A percentile compares a stretch with the other conserved stretches of the same genome.
These are phyloP conservation scores for Champsocephalus esox DNA, from an alignment of 2,797 vertebrate genomes.

Conservation along the genomic window DNA sequence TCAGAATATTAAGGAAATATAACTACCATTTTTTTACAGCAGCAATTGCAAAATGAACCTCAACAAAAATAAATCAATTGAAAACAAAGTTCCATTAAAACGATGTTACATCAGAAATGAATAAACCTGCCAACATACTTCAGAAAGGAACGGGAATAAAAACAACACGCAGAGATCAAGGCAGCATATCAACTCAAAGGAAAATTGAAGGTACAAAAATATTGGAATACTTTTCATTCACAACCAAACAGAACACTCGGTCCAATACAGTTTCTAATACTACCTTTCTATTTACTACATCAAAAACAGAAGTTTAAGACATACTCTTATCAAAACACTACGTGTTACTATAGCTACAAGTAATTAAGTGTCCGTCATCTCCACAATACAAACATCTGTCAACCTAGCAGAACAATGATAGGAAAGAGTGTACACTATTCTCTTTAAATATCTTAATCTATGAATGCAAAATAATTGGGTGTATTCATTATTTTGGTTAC, in stretches of 20 bases:
- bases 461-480: not conserved
- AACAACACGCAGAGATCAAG: not conserved
- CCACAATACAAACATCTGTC: not conserved
- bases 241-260: not conserved
- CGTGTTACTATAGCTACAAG: constrained; percentile 3
- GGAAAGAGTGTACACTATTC: not conserved
- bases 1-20: not conserved
- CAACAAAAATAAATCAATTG: not conserved
- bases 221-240: not conserved
- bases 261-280: not conserved
- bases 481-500: not conserved
- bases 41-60: not conserved
- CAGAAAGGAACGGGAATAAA: constrained; percentile 8
- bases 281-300: no score
- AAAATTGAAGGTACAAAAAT: not conserved
- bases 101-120: not conserved
- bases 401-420: not conserved
- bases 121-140: not conserved
- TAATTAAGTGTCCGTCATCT: not conserved
- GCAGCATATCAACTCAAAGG: constrained; percentile 6
- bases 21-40: constrained; percentile 9
- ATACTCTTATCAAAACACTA: constrained; percentile 4
- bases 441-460: not conserved
- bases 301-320: not conserved
- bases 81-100: constrained; percentile 11